These are phyloP conservation scores for Bubo scandiacus DNA, from an alignment of 2,113 vertebrate species.

Conservation along the genomic window DNA sequence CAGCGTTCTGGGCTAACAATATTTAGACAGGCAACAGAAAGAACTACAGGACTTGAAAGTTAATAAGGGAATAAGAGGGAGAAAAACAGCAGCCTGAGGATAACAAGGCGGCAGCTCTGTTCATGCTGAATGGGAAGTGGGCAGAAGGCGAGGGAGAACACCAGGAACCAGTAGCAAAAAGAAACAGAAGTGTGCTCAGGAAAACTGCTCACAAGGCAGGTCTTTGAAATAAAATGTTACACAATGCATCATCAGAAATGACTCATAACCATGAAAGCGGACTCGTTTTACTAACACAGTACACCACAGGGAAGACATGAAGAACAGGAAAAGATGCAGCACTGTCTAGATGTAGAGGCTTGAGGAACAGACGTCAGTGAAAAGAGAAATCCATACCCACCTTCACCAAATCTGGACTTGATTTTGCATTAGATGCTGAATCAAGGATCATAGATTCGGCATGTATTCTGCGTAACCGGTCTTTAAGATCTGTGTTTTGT, in stretches of 20 bases:
- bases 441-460: conserved; percentile 91
- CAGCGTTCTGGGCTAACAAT: neutral
- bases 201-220: neutral
- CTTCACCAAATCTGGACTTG: conserved; percentile 85
- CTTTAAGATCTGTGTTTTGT: conserved; percentile 95
- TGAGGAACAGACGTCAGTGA: neutral
- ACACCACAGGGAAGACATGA: neutral
- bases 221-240: neutral
- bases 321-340: neutral
- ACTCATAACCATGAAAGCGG: neutral
- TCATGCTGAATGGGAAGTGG: neutral
- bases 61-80: neutral
- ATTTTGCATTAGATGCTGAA: conserved; percentile 82
- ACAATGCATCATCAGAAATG: neutral
- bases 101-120: neutral
- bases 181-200: neutral
- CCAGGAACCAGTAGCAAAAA: neutral
- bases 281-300: neutral
- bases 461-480: conserved; percentile 96
- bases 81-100: neutral
- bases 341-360: neutral
- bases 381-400: conserved; percentile 83
- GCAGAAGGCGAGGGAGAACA: neutral
- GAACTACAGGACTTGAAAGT: neutral
- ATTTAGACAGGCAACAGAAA: neutral